These are phyloP conservation scores for Masticophis lateralis DNA, from an alignment of 2,797 vertebrate genomes.

Conservation along the genomic window DNA sequence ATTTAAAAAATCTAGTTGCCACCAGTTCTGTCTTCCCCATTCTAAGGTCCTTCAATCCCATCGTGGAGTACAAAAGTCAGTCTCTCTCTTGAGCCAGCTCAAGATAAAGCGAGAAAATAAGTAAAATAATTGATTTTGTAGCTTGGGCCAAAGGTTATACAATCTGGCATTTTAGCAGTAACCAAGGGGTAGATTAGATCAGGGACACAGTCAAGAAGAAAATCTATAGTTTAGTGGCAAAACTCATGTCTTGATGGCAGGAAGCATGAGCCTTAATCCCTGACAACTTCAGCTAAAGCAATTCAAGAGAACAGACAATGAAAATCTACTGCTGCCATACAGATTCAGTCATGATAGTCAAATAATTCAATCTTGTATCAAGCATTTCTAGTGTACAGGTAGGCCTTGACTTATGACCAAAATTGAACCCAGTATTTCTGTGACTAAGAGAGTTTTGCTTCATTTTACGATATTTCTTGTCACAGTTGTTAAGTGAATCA, in stretches of 20 bases:
- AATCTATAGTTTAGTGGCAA: not conserved
- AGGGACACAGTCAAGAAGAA: not conserved
- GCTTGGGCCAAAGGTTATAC: constrained; percentile 9
- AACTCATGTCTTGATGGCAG: not conserved
- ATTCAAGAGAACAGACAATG: not conserved
- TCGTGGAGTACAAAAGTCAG: not conserved
- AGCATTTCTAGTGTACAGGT: not conserved
- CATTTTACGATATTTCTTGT: not conserved
- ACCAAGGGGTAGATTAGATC: not conserved
- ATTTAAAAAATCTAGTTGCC: not conserved
- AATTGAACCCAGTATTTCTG: not conserved
- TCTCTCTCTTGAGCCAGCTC: not conserved
- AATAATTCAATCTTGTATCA: not conserved
- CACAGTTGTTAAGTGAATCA: not conserved
- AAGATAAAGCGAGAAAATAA: not conserved
- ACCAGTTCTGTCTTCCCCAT: not conserved
- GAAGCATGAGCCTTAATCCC: not conserved
- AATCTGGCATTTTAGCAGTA: constrained; percentile 1
- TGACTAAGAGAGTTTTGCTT: not conserved
- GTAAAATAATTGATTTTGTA: not conserved
- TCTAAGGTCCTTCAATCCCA: not conserved
- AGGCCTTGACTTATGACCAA: not conserved
- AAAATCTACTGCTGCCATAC: not conserved
- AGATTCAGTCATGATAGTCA: not conserved
- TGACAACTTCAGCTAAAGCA: not conserved